phyloP scores from a whole-genome alignment of 1,140 invertebrate species.

The Carposina sasakii region DNA sequence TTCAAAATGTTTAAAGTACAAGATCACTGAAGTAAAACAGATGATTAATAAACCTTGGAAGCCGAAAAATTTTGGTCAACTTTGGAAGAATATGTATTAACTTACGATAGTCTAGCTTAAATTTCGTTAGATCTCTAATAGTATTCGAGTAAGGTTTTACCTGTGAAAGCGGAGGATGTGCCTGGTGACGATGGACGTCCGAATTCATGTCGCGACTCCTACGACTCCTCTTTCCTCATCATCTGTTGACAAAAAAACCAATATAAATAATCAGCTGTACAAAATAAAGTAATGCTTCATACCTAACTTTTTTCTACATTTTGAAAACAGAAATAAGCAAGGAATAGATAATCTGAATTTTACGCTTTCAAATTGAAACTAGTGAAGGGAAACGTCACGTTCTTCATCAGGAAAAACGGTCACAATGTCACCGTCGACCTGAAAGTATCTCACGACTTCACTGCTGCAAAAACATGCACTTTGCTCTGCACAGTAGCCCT shows the following conservation, averaged over 20 bases:
- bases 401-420: background rate
- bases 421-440: no score
- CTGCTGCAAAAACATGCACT: no score
- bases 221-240: constrained; percentile 52
- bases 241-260: constrained; percentile 46
- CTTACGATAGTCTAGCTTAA: no score
- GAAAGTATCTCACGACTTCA: no score
- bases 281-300: background rate
- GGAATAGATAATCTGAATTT: background rate
- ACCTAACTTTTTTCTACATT: background rate
- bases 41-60: no score
- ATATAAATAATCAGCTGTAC: background rate
- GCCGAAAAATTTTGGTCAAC: no score
- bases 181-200: constrained; percentile 65
- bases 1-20: no score
- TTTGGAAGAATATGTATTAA: no score
- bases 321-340: background rate
- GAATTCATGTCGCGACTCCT: constrained; percentile 59
- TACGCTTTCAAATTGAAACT: constrained; percentile 7
- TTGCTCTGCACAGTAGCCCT: constrained; percentile 7
- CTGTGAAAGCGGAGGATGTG: constrained; percentile 65
- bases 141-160: constrained; percentile 22
- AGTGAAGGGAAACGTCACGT: constrained; percentile 3
- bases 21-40: no score
- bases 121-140: no score